These are phyloP conservation scores for Rhynchomys soricoides DNA, from an alignment of 2,113 vertebrate species.

Conservation along the genomic window DNA sequence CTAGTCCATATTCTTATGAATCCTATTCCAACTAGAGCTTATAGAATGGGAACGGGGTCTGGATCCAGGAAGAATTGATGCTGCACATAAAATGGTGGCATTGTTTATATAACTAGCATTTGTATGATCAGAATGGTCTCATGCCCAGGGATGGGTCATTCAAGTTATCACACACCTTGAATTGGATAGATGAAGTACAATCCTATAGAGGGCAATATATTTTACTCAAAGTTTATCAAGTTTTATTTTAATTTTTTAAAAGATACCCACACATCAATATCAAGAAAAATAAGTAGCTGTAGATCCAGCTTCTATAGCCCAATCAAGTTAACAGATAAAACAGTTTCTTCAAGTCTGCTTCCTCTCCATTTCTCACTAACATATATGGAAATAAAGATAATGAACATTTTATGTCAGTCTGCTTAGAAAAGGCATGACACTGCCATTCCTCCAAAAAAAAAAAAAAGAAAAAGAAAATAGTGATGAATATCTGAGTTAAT, in stretches of 20 bases:
- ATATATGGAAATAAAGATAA: neutral
- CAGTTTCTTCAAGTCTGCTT: neutral
- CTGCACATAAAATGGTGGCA: rapidly evolving
- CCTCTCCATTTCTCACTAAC: neutral
- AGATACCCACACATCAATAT: neutral
- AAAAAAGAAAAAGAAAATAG: too few relatives aligned
- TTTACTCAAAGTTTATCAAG: neutral
- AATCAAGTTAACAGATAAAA: neutral
- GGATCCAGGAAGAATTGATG: neutral
- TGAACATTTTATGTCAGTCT: neutral
- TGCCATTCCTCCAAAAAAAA: neutral
- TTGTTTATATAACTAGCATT: neutral
- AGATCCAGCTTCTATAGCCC: neutral
- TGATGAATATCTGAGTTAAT: neutral
- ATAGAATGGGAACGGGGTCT: rapidly evolving
- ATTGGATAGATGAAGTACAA: too few relatives aligned
- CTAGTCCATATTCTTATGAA: neutral
- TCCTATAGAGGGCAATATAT: neutral
- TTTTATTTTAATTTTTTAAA: neutral
- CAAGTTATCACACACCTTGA: neutral
- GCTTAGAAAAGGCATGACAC: neutral
- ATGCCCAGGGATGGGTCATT: too few relatives aligned
- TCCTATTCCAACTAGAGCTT: neutral
- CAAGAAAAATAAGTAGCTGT: neutral
- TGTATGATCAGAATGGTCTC: neutral